These are phyloP conservation scores for Oryctes rhinoceros DNA, from an alignment of 1,140 invertebrate genomes.

Conservation along the genomic window DNA sequence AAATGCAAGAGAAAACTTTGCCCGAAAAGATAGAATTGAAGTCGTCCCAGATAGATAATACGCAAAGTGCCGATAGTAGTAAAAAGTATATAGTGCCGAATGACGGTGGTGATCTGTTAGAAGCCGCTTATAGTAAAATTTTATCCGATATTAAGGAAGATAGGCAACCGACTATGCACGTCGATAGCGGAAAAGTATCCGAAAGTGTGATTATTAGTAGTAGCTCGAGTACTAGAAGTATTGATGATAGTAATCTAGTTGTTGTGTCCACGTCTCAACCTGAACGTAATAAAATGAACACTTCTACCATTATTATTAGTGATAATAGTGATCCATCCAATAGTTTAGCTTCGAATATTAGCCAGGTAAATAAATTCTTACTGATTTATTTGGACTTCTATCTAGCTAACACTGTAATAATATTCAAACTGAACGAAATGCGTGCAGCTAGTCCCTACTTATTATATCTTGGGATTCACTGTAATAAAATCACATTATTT, in stretches of 20 bases:
- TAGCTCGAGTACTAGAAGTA: constrained; percentile 32
- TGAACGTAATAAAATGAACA: constrained; percentile 58
- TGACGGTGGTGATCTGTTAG: constrained; percentile 42
- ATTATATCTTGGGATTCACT: too few relatives aligned
- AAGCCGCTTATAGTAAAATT: constrained; percentile 46
- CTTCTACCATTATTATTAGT: constrained; percentile 69
- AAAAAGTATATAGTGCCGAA: constrained; percentile 11
- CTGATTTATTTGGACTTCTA: too few relatives aligned
- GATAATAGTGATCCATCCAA: constrained; percentile 69
- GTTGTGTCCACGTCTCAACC: constrained; percentile 50
- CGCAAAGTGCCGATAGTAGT: constrained; percentile 32
- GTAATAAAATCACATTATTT: too few relatives aligned
- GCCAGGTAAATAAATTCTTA: constrained; percentile 63
- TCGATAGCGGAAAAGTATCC: constrained; percentile 10
- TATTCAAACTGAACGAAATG: too few relatives aligned
- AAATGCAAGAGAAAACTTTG: background rate
- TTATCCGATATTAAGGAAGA: constrained; percentile 38
- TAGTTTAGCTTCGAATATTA: constrained; percentile 74
- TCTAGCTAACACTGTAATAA: too few relatives aligned
- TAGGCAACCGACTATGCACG: background rate
- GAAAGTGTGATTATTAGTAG: constrained; percentile 38
- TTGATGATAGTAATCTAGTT: constrained; percentile 47
- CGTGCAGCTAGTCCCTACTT: too few relatives aligned
- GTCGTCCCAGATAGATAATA: constrained; percentile 44
- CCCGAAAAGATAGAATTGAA: constrained; percentile 40